Evolutionary conservation across 2,113 vertebrate genomes (phyloP).

Genomic region (Rhinopomastus cyanomelas): DNA sequence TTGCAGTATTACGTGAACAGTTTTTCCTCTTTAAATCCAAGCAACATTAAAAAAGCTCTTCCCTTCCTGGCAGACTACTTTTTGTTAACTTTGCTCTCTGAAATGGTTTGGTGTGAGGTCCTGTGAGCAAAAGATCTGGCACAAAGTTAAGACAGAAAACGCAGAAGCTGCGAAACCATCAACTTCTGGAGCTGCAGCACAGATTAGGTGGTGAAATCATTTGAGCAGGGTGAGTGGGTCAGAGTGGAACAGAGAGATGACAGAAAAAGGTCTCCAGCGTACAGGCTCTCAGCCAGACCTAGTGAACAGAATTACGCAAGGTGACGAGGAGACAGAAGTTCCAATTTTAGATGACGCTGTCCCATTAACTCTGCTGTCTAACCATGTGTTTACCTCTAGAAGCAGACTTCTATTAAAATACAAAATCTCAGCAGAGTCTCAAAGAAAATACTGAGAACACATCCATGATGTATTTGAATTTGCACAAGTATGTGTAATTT

Average conservation of each 20-base stretch:
- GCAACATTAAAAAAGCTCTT: neutral
- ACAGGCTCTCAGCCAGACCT: neutral
- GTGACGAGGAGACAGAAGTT: neutral
- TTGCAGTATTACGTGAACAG: neutral
- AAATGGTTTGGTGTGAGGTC: neutral
- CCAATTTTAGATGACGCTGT: neutral
- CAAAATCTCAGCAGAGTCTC: neutral
- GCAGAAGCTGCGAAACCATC: neutral
- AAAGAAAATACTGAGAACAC: neutral
- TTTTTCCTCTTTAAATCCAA: neutral
- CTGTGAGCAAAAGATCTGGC: neutral
- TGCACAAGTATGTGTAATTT: neutral
- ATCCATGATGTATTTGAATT: neutral
- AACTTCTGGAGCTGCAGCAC: neutral
- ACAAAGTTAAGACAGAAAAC: neutral
- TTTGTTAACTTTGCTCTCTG: neutral
- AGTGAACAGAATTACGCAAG: neutral
- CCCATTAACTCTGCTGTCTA: neutral
- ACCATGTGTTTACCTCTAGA: neutral
- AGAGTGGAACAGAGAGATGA: neutral
- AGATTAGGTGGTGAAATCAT: neutral
- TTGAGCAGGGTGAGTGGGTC: neutral
- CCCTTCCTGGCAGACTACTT: neutral
- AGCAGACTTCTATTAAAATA: neutral
- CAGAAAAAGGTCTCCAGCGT: neutral